phyloP scores from a whole-genome alignment of 2,888 invertebrate species.

The Orthosia cruda region DNA sequence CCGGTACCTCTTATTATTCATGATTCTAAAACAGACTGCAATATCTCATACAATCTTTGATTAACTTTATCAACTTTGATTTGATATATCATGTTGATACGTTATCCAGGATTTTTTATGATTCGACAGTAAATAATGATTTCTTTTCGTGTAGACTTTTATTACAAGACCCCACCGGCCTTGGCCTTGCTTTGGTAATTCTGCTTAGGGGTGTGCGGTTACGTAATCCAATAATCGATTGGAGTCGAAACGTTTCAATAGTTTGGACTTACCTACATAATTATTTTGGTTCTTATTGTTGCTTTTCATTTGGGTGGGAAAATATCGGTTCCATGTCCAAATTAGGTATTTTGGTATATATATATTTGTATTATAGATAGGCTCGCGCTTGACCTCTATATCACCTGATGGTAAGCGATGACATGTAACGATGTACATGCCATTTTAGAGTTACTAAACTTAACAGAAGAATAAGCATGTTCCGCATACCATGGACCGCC shows the following conservation, averaged over 20 bases:
- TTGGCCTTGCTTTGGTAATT: neutral
- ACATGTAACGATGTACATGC: too few species aligned
- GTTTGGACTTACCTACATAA: neutral
- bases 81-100: slow-evolving; percentile 31
- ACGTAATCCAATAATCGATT: slow-evolving; percentile 17
- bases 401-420: too few species aligned
- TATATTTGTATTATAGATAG: too few species aligned
- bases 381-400: too few species aligned
- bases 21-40: slow-evolving; percentile 24
- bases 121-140: neutral
- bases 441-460: too few species aligned
- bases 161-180: neutral
- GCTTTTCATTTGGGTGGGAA: too few species aligned
- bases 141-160: neutral
- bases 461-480: too few species aligned
- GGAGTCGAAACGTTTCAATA: neutral
- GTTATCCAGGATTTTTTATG: slow-evolving; percentile 4
- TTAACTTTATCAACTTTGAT: slow-evolving; percentile 42
- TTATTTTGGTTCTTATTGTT: too few species aligned
- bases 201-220: slow-evolving; percentile 1
- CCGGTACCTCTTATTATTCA: neutral
- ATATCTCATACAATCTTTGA: slow-evolving; percentile 29
- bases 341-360: too few species aligned
- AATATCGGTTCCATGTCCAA: too few species aligned
- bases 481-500: too few species aligned